Percentiles rank a stretch among this genome's conserved stretches.
These are phyloP conservation scores for Lampris megalopsis DNA, from an alignment of 2,113 vertebrate genomes.

Conservation along the genomic window DNA sequence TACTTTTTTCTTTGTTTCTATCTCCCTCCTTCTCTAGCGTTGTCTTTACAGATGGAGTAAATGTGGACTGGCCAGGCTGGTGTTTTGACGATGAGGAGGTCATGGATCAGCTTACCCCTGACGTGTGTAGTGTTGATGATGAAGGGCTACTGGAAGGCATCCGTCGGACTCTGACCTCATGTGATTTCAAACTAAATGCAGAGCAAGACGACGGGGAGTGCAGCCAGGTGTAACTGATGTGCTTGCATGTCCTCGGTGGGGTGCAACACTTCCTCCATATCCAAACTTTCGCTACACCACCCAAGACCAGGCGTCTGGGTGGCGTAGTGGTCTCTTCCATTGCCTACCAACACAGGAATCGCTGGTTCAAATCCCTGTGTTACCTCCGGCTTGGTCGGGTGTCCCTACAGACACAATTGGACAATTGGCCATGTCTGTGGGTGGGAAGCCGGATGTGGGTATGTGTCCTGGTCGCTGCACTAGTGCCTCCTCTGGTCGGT, in stretches of 20 bases:
- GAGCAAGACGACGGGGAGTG: constrained; percentile 63
- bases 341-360: neutral
- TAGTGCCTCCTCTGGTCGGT: too few relatives aligned
- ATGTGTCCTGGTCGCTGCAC: too few relatives aligned
- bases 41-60: constrained; percentile 56
- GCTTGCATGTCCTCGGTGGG: neutral
- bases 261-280: neutral
- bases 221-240: constrained; percentile 69
- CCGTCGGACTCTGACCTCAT: constrained; percentile 19
- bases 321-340: too few relatives aligned
- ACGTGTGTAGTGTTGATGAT: neutral
- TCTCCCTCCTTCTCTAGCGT: constrained; percentile 47
- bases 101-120: constrained; percentile 54
- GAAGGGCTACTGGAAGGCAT: constrained; percentile 55
- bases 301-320: too few relatives aligned
- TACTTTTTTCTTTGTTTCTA: neutral
- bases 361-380: too few relatives aligned
- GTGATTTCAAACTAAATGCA: neutral
- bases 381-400: too few relatives aligned
- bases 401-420: too few relatives aligned
- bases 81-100: constrained; percentile 78
- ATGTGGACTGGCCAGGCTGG: constrained; percentile 83
- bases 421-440: too few relatives aligned
- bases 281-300: neutral
- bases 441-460: too few relatives aligned